A percentile compares a stretch with the other conserved stretches of the same genome.
These are phyloP conservation scores for Entomobrya proxima DNA, from an alignment of 2,888 invertebrate species.

Conservation along the genomic window DNA sequence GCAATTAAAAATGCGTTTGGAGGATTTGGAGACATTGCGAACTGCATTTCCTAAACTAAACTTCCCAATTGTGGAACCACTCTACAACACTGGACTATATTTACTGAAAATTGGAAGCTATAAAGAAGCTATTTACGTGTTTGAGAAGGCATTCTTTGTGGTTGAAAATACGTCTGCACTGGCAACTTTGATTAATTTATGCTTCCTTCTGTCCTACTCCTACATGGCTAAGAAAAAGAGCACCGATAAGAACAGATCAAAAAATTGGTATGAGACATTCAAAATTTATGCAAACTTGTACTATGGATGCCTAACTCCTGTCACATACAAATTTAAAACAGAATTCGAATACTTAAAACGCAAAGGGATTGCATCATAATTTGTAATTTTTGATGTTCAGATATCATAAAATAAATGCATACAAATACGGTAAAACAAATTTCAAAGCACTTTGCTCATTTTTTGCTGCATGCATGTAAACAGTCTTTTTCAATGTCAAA, in stretches of 20 bases:
- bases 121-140: slow-evolving; percentile 42
- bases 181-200: slow-evolving; percentile 18
- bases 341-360: slow-evolving; percentile 44
- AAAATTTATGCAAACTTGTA: slow-evolving; percentile 37
- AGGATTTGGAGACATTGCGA: slow-evolving; percentile 46
- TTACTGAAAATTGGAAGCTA: slow-evolving; percentile 32
- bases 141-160: slow-evolving; percentile 48
- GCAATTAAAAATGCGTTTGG: slow-evolving; percentile 10
- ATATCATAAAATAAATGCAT: not conserved
- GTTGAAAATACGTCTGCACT: slow-evolving; percentile 47
- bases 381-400: not conserved
- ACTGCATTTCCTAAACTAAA: slow-evolving; percentile 49
- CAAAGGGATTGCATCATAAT: slow-evolving; percentile 23
- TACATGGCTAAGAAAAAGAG: slow-evolving; percentile 52
- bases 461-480: too few relatives aligned
- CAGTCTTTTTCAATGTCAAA: too few relatives aligned
- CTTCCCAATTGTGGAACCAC: slow-evolving; percentile 55
- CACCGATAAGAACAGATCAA: slow-evolving; percentile 26
- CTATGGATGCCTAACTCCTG: slow-evolving; percentile 41
- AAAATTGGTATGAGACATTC: slow-evolving; percentile 47
- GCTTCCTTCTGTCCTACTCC: slow-evolving; percentile 44
- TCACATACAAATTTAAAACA: slow-evolving; percentile 1
- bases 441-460: not conserved
- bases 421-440: too few relatives aligned
- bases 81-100: slow-evolving; percentile 34